Conservation (phyloP, 2,113 vertebrate species). For the Scomber colias region DNA sequence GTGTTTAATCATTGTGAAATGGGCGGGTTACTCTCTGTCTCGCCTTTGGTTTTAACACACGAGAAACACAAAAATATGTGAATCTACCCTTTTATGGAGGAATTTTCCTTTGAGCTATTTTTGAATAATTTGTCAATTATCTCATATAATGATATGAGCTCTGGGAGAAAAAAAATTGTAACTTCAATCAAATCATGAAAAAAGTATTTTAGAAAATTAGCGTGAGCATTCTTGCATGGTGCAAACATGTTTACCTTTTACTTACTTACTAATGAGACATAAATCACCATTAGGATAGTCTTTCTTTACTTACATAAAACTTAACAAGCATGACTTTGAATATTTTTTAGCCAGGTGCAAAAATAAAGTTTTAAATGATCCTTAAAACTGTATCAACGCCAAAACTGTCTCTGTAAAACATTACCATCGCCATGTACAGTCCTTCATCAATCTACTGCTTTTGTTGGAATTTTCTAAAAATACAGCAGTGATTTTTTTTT, state of each 20-base stretch:
- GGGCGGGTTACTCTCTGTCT: constrained; percentile 13
- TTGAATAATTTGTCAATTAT: constrained; percentile 12
- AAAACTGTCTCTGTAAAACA: constrained; percentile 3
- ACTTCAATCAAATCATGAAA: background rate
- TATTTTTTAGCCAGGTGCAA: background rate
- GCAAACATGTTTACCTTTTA: constrained; percentile 1
- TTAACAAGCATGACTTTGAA: background rate
- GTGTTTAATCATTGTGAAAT: constrained; percentile 50
- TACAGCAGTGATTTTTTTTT: background rate
- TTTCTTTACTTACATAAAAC: constrained; percentile 1
- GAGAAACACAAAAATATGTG: constrained; percentile 10
- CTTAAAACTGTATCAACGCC: background rate
- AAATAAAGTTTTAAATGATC: background rate
- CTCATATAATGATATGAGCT: constrained; percentile 1
- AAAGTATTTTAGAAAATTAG: background rate
- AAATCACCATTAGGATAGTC: constrained; percentile 17
- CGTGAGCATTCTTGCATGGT: background rate
- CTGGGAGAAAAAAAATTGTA: background rate
- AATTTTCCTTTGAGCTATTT: background rate
- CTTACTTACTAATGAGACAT: constrained; percentile 4
- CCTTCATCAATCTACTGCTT: background rate
- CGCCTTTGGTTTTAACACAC: constrained; percentile 5
- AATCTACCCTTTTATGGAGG: background rate
- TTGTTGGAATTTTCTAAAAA: constrained; percentile 17
- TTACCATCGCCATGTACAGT: background rate